Evolutionary conservation across 2,888 invertebrate species (phyloP), one percentile per base, ranked within the genome.

Genomic region (Hypercompe scribonia): DNA sequence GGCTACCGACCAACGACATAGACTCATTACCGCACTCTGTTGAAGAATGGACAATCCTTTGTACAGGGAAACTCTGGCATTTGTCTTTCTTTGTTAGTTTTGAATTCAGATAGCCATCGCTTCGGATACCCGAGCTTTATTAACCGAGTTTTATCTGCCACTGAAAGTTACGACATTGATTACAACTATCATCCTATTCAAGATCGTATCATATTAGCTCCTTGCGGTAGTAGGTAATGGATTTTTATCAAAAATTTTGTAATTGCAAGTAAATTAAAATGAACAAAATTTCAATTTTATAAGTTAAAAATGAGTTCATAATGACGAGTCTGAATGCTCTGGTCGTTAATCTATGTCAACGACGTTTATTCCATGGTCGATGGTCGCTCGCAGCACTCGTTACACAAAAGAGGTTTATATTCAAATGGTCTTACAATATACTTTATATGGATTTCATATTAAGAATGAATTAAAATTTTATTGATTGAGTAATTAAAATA

Each of bases 31-130:
- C 86, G 84, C 86, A 78, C 85, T 75, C 84, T 84, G 46, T 80
- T 90, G 88, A 93, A 93, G 93, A 94, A 93, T 92, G 91, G 93
- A 92, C 90, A 91, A 90, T 90, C 88, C 91, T 92, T 93, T 92
- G 91, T 92, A 86, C 84, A 83, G 89, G 88, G 90, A 91, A 92
- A 90, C 89, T 88, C 89, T 87, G 87, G 88, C 89, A 93, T 93
- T 94, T 91, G 91, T 94, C 93, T 93, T 90, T 92, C 92, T 92
- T 92, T 91, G 92, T 92, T 88, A 84, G 88, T 83, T 87, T 82
- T 85, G 84, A 84, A 84, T 83, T 81, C 84, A 84, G 89, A 89
- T 90, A 89, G 77, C 82, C 78, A 89, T 90, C 89, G 78, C 70
- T 73, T 82, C 77, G 86, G 87, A 84, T 87, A 85, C 84, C 82